phyloP scores from a whole-genome alignment of 2,113 vertebrate genomes.

The Lipotes vexillifer region DNA sequence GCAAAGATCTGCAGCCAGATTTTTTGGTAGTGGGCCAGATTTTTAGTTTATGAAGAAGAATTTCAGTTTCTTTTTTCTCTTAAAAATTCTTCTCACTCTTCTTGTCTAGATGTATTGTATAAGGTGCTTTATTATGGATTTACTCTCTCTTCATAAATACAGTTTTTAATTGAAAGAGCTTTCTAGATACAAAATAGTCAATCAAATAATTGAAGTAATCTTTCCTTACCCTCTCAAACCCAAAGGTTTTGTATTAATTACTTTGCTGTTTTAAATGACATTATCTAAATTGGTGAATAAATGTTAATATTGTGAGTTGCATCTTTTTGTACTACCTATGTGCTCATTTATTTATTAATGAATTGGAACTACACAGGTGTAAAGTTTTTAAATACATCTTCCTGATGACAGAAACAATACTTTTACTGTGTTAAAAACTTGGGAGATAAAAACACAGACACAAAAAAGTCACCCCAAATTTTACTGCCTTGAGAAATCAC shows the following conservation, averaged over 20 bases:
- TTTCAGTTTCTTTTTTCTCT: not conserved
- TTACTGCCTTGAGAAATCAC: not conserved
- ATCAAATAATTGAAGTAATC: not conserved
- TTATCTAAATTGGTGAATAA: conserved; percentile 17
- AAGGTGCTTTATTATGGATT: not conserved
- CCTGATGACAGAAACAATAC: not conserved
- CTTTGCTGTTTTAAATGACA: conserved; percentile 16
- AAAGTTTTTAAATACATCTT: conserved; percentile 62
- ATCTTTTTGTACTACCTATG: not conserved
- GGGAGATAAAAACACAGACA: not conserved
- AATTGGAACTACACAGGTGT: not conserved
- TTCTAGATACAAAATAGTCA: not conserved
- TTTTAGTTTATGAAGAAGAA: not conserved
- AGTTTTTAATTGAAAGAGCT: conserved; percentile 25
- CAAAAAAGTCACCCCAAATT: not conserved
- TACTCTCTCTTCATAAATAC: not conserved
- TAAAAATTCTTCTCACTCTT: not conserved
- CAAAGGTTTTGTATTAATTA: conserved; percentile 19
- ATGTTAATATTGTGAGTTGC: conserved; percentile 3
- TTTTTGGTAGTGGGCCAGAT: not conserved
- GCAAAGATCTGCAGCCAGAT: not conserved
- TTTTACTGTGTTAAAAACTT: not conserved
- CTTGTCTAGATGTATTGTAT: not conserved
- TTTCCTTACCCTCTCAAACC: not conserved
- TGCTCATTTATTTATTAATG: conserved; percentile 29